Evolutionary conservation across 2,113 vertebrate species (phyloP).

Genomic region (Labeo catla): DNA sequence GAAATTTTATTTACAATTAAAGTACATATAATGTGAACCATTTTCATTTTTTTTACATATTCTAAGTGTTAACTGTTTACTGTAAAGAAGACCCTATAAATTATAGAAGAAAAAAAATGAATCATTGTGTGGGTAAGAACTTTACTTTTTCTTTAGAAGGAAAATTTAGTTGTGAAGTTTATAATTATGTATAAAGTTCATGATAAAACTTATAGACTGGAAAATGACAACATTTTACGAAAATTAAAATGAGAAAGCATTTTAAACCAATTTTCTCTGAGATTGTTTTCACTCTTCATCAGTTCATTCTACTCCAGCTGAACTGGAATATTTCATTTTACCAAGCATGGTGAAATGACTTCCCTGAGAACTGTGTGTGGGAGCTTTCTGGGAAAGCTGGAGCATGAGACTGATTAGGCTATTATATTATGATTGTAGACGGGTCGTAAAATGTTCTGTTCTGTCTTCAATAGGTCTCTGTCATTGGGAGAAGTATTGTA

Average conservation of each 20-base stretch:
- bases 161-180: background rate
- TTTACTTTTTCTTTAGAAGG: background rate
- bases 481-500: slow-evolving; percentile 13
- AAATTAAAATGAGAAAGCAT: background rate
- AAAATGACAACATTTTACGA: background rate
- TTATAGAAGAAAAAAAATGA: no score
- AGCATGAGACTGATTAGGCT: slow-evolving; percentile 28
- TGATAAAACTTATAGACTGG: background rate
- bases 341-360: background rate
- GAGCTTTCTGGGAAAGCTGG: background rate
- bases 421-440: slow-evolving; percentile 40
- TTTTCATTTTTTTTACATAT: no score
- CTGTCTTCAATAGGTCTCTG: slow-evolving; percentile 19
- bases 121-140: background rate
- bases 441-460: slow-evolving; percentile 21
- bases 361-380: background rate
- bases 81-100: no score
- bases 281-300: slow-evolving; percentile 1
- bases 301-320: background rate
- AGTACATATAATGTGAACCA: no score
- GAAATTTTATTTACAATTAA: no score
- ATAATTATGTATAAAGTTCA: background rate
- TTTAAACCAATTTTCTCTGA: background rate
- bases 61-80: no score
- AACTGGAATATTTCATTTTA: slow-evolving; percentile 32